Percentiles rank a stretch among this genome's conserved stretches.
Conservation (phyloP, 2,113 vertebrate species). For the Tragelaphus buxtoni region DNA sequence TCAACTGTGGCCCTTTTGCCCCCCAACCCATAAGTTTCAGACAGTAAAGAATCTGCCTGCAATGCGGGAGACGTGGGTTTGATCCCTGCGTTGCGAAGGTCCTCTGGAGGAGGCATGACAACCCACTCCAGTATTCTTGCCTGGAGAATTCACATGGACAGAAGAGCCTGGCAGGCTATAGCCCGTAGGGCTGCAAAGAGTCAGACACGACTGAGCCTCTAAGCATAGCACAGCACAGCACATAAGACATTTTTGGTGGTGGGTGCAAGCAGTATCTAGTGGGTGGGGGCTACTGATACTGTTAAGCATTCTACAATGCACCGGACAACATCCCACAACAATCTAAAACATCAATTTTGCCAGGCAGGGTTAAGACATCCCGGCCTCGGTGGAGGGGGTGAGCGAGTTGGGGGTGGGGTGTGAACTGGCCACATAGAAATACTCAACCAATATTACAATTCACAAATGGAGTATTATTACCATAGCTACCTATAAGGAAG, state of each 20-base stretch:
- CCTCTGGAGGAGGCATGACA: background rate
- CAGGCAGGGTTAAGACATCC: background rate
- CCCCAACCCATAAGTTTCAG: background rate
- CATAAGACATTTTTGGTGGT: background rate
- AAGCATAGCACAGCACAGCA: background rate
- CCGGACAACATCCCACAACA: background rate
- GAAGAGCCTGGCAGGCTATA: background rate
- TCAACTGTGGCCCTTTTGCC: background rate
- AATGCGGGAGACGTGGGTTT: background rate
- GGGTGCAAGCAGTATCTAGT: background rate
- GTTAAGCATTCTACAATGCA: background rate
- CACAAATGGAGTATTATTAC: background rate
- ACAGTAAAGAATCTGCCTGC: background rate
- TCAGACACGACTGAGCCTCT: background rate
- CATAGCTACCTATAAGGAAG: background rate
- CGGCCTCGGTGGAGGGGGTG: background rate
- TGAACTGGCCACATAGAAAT: background rate
- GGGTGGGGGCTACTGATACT: background rate
- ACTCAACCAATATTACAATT: background rate
- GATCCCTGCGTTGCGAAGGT: background rate
- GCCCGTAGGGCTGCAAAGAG: background rate
- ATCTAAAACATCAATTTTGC: background rate
- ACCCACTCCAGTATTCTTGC: background rate
- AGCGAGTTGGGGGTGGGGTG: accelerated
- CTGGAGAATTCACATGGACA: background rate